Conservation (phyloP, 2,797 vertebrate species). For the Astyanax mexicanus region DNA sequence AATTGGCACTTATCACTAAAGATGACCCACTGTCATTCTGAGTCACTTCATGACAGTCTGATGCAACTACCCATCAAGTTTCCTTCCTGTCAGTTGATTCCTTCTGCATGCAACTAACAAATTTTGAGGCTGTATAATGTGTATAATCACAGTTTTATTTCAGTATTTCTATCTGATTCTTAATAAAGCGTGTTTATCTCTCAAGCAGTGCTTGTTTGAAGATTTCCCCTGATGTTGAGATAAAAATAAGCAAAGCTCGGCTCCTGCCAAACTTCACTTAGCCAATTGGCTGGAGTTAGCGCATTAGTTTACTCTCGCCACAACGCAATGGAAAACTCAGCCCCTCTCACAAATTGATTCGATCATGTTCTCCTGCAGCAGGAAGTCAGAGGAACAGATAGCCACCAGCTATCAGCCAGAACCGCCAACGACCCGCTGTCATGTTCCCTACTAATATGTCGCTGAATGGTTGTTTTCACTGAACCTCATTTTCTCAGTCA, state of each 20-base stretch:
- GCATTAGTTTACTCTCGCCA: constrained; percentile 2
- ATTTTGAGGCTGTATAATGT: too few relatives aligned
- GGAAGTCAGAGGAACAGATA: constrained; percentile 37
- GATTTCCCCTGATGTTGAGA: background rate
- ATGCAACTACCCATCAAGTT: too few relatives aligned
- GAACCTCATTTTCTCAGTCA: constrained; percentile 10
- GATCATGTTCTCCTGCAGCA: constrained; percentile 38
- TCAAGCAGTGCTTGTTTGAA: background rate
- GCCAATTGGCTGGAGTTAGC: constrained; percentile 13
- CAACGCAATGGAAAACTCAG: constrained; percentile 15
- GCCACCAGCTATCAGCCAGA: constrained; percentile 51
- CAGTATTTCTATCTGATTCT: too few relatives aligned
- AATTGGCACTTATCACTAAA: too few relatives aligned
- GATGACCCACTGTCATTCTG: too few relatives aligned
- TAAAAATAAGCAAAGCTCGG: background rate
- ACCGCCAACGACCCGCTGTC: constrained; percentile 57
- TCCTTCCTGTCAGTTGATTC: too few relatives aligned
- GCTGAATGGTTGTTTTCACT: constrained; percentile 37
- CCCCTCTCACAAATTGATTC: constrained; percentile 27
- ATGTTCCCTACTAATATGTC: constrained; percentile 56
- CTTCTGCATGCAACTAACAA: too few relatives aligned
- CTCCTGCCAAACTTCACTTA: constrained; percentile 21
- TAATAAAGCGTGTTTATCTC: too few relatives aligned
- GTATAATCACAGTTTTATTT: too few relatives aligned
- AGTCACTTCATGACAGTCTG: too few relatives aligned